Evolutionary conservation across 2,888 invertebrate species (phyloP).

Genomic region (Leucophenga maculata): DNA sequence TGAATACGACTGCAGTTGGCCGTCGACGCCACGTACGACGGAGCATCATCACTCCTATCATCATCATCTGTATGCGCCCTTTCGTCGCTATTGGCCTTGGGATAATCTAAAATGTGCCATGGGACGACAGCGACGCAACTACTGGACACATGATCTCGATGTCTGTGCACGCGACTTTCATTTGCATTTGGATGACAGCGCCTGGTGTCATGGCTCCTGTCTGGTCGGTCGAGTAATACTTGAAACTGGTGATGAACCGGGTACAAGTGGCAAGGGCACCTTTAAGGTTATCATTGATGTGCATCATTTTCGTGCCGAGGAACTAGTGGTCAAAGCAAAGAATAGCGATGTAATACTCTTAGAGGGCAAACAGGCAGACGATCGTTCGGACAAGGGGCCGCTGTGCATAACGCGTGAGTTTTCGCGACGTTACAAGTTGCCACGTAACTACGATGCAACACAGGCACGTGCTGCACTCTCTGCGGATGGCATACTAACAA

Average conservation of each 20-base stretch:
- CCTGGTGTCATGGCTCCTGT: conserved; percentile 68
- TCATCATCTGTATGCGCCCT: conserved; percentile 54
- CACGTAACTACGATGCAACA: conserved; percentile 67
- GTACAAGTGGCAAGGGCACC: conserved; percentile 62
- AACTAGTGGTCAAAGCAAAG: conserved; percentile 65
- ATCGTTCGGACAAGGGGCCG: conserved; percentile 56
- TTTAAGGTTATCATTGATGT: conserved; percentile 68
- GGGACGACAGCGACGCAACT: conserved; percentile 53
- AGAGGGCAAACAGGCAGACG: conserved; percentile 64
- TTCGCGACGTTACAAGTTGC: conserved; percentile 66
- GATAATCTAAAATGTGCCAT: conserved; percentile 48
- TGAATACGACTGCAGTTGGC: conserved; percentile 51
- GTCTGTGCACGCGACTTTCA: conserved; percentile 61
- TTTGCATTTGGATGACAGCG: conserved; percentile 53
- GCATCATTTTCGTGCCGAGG: conserved; percentile 65
- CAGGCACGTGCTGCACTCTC: conserved; percentile 65
- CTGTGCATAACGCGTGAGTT: conserved; percentile 68
- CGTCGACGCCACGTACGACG: conserved; percentile 35
- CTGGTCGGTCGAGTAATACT: conserved; percentile 62
- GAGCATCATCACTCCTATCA: conserved; percentile 53
- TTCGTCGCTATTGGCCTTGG: conserved; percentile 54
- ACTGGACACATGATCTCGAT: conserved; percentile 58
- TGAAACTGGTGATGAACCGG: conserved; percentile 62
- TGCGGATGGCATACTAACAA: conserved; percentile 67
- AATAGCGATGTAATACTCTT: conserved; percentile 65